A percentile compares a stretch with the other conserved stretches of the same genome.
These are phyloP conservation scores for Craseonycteris thonglongyai DNA, from an alignment of 2,113 vertebrate species.

Conservation along the genomic window DNA sequence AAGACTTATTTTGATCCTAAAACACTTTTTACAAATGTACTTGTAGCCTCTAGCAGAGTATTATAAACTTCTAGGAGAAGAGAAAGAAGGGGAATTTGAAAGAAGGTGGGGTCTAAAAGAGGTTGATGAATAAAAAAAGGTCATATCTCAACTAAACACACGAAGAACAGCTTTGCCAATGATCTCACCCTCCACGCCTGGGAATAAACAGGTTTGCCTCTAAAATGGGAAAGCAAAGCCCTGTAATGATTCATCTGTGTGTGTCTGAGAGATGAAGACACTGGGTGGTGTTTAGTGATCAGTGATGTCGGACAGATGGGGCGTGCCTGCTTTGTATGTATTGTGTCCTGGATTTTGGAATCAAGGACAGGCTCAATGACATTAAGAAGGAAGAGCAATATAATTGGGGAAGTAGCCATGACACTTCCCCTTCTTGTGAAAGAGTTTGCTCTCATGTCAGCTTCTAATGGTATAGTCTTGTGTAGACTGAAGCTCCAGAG, in stretches of 20 bases:
- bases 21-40: not conserved
- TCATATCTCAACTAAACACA: not conserved
- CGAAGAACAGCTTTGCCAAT: not conserved
- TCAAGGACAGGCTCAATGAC: not conserved
- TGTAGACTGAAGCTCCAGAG: not conserved
- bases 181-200: not conserved
- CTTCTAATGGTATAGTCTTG: not conserved
- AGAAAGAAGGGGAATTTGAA: not conserved
- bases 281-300: not conserved
- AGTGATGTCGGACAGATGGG: not conserved
- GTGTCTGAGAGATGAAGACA: not conserved
- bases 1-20: not conserved
- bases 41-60: not conserved
- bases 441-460: not conserved
- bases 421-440: conserved; percentile 57
- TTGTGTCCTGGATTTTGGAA: not conserved
- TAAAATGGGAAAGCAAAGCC: not conserved
- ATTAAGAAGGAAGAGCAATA: conserved; percentile 30
- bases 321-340: not conserved
- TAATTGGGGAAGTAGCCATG: conserved; percentile 63
- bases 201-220: not conserved
- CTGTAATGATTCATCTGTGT: accelerated
- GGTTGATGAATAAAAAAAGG: not conserved
- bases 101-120: not conserved
- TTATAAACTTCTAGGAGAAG: not conserved